These are phyloP conservation scores for Lethocerus indicus DNA, from an alignment of 1,140 invertebrate species.

Conservation along the genomic window DNA sequence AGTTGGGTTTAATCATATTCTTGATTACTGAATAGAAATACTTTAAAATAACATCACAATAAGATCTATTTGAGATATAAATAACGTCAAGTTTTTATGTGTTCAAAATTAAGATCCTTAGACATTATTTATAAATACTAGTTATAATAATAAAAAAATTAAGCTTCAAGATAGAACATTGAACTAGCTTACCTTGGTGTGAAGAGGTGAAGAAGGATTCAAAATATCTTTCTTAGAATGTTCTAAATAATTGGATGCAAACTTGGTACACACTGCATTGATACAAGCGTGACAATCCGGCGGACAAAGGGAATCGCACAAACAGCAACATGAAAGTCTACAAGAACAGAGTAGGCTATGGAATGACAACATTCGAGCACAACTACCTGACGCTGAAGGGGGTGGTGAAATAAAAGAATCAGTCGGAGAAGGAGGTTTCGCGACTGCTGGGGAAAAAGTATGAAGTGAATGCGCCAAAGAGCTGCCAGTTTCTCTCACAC, in stretches of 20 bases:
- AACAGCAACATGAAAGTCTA: constrained; percentile 11
- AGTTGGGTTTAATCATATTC: no score
- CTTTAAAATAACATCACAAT: no score
- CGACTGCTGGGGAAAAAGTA: constrained; percentile 9
- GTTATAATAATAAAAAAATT: neutral
- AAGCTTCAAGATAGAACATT: neutral
- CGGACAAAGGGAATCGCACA: constrained; percentile 11
- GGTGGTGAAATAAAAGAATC: neutral
- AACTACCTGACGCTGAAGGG: neutral
- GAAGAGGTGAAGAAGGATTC: neutral
- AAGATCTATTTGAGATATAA: no score
- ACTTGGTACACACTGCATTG: constrained; percentile 9
- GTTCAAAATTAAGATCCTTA: neutral
- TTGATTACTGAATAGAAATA: no score
- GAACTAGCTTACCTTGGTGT: neutral
- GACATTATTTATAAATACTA: neutral
- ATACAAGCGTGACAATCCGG: constrained; percentile 9
- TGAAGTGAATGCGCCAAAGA: neutral
- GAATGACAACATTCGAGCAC: constrained; percentile 11
- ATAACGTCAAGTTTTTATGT: no score
- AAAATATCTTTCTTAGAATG: neutral
- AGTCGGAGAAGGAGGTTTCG: constrained; percentile 11
- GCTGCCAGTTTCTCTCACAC: constrained; percentile 3
- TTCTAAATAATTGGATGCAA: constrained; percentile 1
- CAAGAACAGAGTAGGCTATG: constrained; percentile 11